Percentiles rank a stretch among this genome's conserved stretches.
phyloP scores from a whole-genome alignment of 92 coral and sea anemone genomes.

The Porites rus region DNA sequence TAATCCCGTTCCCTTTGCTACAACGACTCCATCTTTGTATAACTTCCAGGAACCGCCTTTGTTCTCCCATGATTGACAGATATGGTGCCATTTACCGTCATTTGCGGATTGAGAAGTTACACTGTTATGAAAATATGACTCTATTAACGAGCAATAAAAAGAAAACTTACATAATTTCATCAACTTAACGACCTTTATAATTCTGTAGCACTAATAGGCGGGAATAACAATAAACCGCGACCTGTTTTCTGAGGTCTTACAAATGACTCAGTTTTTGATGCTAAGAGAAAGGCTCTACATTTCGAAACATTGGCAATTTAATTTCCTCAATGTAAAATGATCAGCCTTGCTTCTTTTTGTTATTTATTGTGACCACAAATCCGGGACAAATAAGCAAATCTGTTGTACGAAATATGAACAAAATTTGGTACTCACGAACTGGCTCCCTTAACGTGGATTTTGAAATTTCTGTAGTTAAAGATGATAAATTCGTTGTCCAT shows the following conservation, averaged over 20 bases:
- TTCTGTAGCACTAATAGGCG: too few relatives aligned
- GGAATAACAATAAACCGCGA: neutral
- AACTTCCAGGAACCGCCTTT: constrained; percentile 42
- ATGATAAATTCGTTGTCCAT: constrained; percentile 29
- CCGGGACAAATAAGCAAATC: too few relatives aligned
- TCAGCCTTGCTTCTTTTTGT: too few relatives aligned
- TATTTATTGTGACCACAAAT: too few relatives aligned
- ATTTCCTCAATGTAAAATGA: too few relatives aligned
- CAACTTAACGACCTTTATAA: neutral
- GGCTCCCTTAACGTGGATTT: neutral
- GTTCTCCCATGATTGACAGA: constrained; percentile 58
- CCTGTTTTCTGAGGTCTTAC: too few relatives aligned
- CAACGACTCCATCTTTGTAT: constrained; percentile 51
- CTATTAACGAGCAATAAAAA: too few relatives aligned
- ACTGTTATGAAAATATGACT: neutral
- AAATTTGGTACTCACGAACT: neutral
- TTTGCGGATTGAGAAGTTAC: constrained; percentile 17
- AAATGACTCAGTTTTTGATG: too few relatives aligned
- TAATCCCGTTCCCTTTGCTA: constrained; percentile 3
- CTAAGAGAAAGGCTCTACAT: too few relatives aligned
- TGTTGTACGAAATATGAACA: neutral
- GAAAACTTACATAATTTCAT: neutral
- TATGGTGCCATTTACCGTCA: constrained; percentile 68
- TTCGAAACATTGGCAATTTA: too few relatives aligned
- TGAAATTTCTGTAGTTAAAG: constrained; percentile 1